A percentile compares a stretch with the other conserved stretches of the same genome.
Evolutionary conservation across 1,140 invertebrate species (phyloP).

Genomic region (Elymnias hypermnestra): DNA sequence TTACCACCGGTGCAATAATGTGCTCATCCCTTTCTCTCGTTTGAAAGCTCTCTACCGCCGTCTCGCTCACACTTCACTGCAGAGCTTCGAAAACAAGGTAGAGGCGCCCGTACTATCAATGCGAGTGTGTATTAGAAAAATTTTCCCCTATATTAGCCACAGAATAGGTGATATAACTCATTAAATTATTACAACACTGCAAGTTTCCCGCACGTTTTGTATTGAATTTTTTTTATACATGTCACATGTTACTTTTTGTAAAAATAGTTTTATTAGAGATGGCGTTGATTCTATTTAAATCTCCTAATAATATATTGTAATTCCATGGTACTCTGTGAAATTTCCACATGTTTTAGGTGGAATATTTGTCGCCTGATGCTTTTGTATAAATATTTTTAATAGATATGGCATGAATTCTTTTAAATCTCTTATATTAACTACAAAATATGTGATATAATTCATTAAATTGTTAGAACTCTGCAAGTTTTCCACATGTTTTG

Average conservation of each 20-base stretch:
- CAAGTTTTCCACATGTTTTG: conserved; percentile 1
- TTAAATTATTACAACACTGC: conserved; percentile 5
- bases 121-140: conserved; percentile 56
- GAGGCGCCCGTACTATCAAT: conserved; percentile 54
- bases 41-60: conserved; percentile 24
- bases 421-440: conserved; percentile 46
- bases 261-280: too few species aligned
- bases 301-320: too few species aligned
- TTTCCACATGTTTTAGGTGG: too few species aligned
- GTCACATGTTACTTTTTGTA: neutral
- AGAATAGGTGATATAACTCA: conserved; percentile 20
- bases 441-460: conserved; percentile 23
- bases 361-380: too few species aligned
- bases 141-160: conserved; percentile 50
- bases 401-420: too few species aligned
- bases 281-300: too few species aligned
- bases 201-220: conserved; percentile 2
- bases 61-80: conserved; percentile 62
- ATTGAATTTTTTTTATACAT: conserved; percentile 3
- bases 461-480: conserved; percentile 5
- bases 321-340: too few species aligned
- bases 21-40: conserved; percentile 34
- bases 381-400: too few species aligned
- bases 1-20: conserved; percentile 75
- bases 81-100: conserved; percentile 74